Evolutionary conservation across 2,113 vertebrate genomes (phyloP).

Genomic region (Dicentrarchus labrax): DNA sequence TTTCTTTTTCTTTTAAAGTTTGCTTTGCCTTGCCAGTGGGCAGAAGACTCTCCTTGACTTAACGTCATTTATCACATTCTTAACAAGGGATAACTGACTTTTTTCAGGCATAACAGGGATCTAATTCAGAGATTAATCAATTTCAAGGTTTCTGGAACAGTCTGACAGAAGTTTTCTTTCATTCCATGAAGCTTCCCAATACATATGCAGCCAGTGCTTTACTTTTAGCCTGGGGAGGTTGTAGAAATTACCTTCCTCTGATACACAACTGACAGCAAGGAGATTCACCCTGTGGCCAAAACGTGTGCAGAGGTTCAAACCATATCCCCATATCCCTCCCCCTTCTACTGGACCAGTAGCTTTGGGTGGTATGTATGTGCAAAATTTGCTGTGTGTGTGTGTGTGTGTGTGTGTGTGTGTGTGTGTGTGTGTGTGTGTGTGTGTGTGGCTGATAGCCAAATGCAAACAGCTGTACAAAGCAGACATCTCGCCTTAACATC

Average conservation of each 20-base stretch:
- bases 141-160: conserved; percentile 6
- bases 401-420: conserved; percentile 37
- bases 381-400: conserved; percentile 25
- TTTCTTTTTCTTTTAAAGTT: background rate
- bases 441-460: conserved; percentile 45
- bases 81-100: background rate
- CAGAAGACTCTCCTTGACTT: background rate
- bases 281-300: background rate
- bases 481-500: conserved; percentile 36
- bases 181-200: background rate
- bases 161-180: background rate
- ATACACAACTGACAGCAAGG: background rate
- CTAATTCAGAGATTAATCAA: background rate
- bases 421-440: conserved; percentile 21
- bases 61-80: conserved; percentile 7
- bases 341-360: background rate
- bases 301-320: background rate
- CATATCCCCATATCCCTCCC: background rate
- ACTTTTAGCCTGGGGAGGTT: background rate
- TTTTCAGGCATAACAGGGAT: background rate
- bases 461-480: conserved; percentile 59
- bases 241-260: background rate
- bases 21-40: background rate
- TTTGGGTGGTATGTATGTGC: conserved; percentile 14
- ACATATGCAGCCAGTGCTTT: background rate